Base-by-base conservation (phyloP, 1,140 invertebrate species). In the Tetramorium alpestre region DNA sequence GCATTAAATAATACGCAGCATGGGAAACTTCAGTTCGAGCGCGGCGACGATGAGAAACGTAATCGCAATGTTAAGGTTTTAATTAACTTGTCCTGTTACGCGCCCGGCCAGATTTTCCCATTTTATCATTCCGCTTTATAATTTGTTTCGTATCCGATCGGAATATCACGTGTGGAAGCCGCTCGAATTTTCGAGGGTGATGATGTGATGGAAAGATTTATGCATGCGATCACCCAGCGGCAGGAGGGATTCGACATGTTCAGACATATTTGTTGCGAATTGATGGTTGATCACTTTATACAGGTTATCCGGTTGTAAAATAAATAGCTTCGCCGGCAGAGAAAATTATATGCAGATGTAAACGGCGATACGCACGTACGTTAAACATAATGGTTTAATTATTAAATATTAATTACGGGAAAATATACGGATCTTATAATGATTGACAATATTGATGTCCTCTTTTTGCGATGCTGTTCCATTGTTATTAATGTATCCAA, bases 1-100 rank as follows among this genome's bases (percentile, higher is more conserved):
- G 62, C 85, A 88, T 92, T 91, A 87, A 91, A 88, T 92, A 89
- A 92, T 91, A 84, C 77, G 78, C 73, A 81, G 10, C 54, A 67
- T 41, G 78, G 69, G 75, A 85, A 89, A 91, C 67, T 87, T 86
- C 28, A 72, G 22, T 49, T 81, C 54, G 44, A 78, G 16, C 54
- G 10, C 44, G 8, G 47, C 25, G 54, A 51, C n/a, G 56, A 65
- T 58, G 65, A 49, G 28, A 33, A 72, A 80, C 86, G 33, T 47
- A 88, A 90, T 88, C 38, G 60, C 28, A 64, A 16, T 28, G 72
- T 82, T 76, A 75, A 88, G 84, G 86, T 91, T 91, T 91, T 91
- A 90, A 91, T 91, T 91, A 91, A 85, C 67, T 69, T 62, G 25
- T n/a, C 22, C 49, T 38, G 38, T 56, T 28, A 38, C 38, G 54